phyloP scores from a whole-genome alignment of 2,888 invertebrate genomes.

The Ditula angustiorana region DNA sequence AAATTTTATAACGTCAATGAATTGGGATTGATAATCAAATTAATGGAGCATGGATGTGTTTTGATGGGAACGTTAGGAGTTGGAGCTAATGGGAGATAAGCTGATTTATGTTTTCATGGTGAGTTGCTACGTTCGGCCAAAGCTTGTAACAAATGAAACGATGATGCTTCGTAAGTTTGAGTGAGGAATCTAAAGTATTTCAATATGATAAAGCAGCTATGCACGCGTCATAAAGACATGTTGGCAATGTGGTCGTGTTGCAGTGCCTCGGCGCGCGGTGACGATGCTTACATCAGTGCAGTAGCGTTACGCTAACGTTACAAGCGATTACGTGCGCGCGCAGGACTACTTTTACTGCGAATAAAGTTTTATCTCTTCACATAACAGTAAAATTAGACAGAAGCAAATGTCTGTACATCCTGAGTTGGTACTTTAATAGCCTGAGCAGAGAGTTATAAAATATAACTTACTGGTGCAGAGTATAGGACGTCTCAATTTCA shows the following conservation, averaged over 20 bases:
- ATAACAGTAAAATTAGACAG: conserved; percentile 15
- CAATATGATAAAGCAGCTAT: conserved; percentile 7
- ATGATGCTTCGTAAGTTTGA: not conserved
- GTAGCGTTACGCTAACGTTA: conserved; percentile 67
- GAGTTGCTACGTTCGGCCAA: no score
- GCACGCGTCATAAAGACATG: not conserved
- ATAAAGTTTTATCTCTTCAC: conserved; percentile 30
- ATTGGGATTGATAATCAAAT: conserved; percentile 25
- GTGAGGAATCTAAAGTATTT: not conserved
- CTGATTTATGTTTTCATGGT: not conserved
- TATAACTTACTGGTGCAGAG: no score
- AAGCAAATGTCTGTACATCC: not conserved
- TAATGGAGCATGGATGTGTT: conserved; percentile 17
- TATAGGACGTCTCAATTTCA: no score
- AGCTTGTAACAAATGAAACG: no score
- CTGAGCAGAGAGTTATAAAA: no score
- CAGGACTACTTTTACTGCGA: conserved; percentile 36
- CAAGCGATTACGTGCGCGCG: conserved; percentile 64
- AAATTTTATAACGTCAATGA: conserved; percentile 52
- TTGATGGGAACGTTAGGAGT: conserved; percentile 12
- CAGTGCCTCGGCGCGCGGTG: conserved; percentile 13
- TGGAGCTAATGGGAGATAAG: not conserved
- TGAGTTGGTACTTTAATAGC: not conserved
- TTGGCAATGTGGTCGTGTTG: not conserved
- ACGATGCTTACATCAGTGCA: conserved; percentile 71